Evolutionary conservation across 2,797 vertebrate genomes (phyloP), one percentile per base, ranked within the genome.

Genomic region (Micrastur ruficollis): DNA sequence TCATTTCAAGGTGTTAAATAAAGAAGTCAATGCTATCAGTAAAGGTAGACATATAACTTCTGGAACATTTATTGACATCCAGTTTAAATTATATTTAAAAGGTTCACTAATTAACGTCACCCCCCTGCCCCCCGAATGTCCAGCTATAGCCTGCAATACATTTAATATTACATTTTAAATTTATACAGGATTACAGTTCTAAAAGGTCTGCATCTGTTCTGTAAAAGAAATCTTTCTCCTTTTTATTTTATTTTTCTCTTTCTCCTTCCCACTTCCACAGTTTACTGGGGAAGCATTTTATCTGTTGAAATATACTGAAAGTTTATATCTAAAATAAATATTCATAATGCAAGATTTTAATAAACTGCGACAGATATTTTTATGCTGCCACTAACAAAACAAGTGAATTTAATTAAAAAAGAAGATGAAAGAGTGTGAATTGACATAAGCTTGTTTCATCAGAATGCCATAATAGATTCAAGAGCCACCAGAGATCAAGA

Each of bases 371-470:
- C 31, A 95, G 72, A n/a, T 5, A 86, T 93, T 74, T 96, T 97
- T 79, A 95, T 80, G 65, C 61, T 91, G 42, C 11, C 76, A 92
- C 34, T 80, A 92, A 95, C 42, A 90, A 87, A 91, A 81, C 44
- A 76, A 97, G 79, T 71, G 82, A 95, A 97, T 95, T 92, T 95
- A 96, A 95, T 93, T 93, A 71, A 93, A 93, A 92, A 86, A 79
- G 44, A 90, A 96, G 94, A 96, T 96, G 80, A 97, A 97, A 89
- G 84, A 70, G 50, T 73, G 44, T 85, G 90, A 94, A 93, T 84
- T 94, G 97, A 95, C 82, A 93, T 73, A 12, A 80, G 59, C 42
- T 91, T 92, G 9, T 93, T 97, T 97, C 82, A 81, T 91, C 40
- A 84, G 36, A 90, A 42, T 75, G 50, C 59, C 34, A 29, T 79